phyloP scores from a whole-genome alignment of 1,140 invertebrate species.

The Marisa cornuarietis region DNA sequence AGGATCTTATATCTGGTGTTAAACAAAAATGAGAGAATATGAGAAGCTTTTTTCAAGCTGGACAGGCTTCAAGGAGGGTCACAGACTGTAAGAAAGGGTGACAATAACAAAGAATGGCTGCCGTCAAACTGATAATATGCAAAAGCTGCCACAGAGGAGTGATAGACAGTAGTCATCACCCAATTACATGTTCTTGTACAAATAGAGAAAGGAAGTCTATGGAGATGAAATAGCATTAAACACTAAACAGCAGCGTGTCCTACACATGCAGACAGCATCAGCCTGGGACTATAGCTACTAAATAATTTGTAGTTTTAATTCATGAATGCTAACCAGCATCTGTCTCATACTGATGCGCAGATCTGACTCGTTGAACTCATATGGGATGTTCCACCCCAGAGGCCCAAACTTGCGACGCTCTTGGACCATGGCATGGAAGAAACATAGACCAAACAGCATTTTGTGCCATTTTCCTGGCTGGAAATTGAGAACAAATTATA shows the following conservation, averaged over 20 bases:
- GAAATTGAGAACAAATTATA: conserved; percentile 7
- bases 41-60: neutral
- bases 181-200: neutral
- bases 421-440: conserved; percentile 67
- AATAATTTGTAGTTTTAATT: neutral
- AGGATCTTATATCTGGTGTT: too few species aligned
- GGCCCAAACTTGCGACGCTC: conserved; percentile 67
- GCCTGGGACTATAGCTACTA: neutral
- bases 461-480: conserved; percentile 64
- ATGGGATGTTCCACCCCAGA: conserved; percentile 68
- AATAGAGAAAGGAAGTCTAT: too few species aligned
- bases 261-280: neutral
- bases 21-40: too few species aligned
- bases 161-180: neutral
- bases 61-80: too few species aligned
- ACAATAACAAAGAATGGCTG: neutral
- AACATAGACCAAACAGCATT: conserved; percentile 67
- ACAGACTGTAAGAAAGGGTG: too few species aligned
- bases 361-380: conserved; percentile 68
- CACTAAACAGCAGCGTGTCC: too few species aligned
- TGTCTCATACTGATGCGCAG: conserved; percentile 66
- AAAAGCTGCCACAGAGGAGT: neutral
- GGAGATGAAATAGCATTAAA: too few species aligned
- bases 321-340: conserved; percentile 59
- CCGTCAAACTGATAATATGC: neutral